Evolutionary conservation across 2,797 vertebrate species (phyloP), one percentile per base, ranked within the genome.

Genomic region (Notamacropus eugenii): DNA sequence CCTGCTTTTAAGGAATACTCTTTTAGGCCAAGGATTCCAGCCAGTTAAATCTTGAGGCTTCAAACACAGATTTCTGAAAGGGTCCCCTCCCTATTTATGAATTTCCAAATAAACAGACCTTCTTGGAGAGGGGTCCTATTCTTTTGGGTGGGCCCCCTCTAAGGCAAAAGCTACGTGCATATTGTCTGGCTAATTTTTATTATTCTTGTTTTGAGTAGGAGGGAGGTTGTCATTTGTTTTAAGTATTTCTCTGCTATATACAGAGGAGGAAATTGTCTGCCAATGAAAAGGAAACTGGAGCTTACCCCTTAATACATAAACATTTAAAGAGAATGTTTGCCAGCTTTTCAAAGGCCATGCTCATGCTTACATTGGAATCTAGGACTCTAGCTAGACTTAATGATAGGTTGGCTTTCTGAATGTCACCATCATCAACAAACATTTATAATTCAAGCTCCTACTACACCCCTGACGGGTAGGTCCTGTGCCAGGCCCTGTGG

Each of bases 201-300:
- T 87, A 24, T 46, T 87, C 74, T 82, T 31, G 24, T 28, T 50
- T 50, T 87, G 74, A 87, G 40, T 50, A 46, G 40, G 40, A 87
- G 9, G 74, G 8, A 87, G 40, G 24, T 50, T 87, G 74, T 40
- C 40, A 27, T 87, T 87, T 87, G 74, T 46, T 87, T 87, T 87
- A 87, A 87, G 40, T 50, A 50, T 87, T 87, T 50, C 40, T 87
- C 74, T 87, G 74, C 24, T 12, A 82, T 46, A 82, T 46, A 46
- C 40, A 46, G 40, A 87, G 9, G 13, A 87, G 24, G 40, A 87
- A 87, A 87, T 87, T 28, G 40, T 87, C 24, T 87, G 74, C 74
- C 74, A 87, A 46, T 87, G 40, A 87, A 87, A 87, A 87, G 40
- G 74, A 87, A 87, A 87, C 74, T 87, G 74, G 74, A 87, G 74